phyloP scores from a whole-genome alignment of 2,888 invertebrate genomes.

The Miltochrista miniata region DNA sequence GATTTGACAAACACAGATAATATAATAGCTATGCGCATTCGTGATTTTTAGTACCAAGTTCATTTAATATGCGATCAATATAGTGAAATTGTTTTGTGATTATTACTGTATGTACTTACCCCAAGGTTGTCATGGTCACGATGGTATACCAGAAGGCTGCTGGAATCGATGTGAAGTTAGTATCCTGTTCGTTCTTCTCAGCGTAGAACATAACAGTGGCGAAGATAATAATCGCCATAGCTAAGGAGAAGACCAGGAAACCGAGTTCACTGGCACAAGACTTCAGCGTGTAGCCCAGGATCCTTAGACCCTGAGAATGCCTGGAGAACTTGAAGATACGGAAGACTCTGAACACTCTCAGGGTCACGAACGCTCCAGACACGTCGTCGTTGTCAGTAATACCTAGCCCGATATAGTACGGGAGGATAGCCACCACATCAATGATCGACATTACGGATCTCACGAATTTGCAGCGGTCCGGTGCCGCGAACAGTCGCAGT shows the following conservation, averaged over 20 bases:
- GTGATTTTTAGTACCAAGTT: not conserved
- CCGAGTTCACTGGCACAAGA: slow-evolving; percentile 99
- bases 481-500: slow-evolving; percentile 98
- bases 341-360: slow-evolving; percentile 99
- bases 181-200: slow-evolving; percentile 98
- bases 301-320: slow-evolving; percentile 99
- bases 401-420: slow-evolving; percentile 99
- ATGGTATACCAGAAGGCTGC: slow-evolving; percentile 99
- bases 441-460: slow-evolving; percentile 99
- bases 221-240: slow-evolving; percentile 99
- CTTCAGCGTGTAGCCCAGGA: slow-evolving; percentile 99
- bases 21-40: slow-evolving; percentile 3
- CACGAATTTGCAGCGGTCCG: slow-evolving; percentile 98
- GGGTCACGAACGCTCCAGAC: slow-evolving; percentile 99
- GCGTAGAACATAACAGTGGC: slow-evolving; percentile 99
- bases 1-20: not conserved
- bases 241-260: slow-evolving; percentile 99
- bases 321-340: slow-evolving; percentile 99
- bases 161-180: slow-evolving; percentile 99
- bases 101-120: slow-evolving; percentile 87
- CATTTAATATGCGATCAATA: slow-evolving; percentile 5
- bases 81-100: slow-evolving; percentile 4
- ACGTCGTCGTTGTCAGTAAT: slow-evolving; percentile 99
- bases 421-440: slow-evolving; percentile 99
- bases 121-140: slow-evolving; percentile 99